Conservation (phyloP, 2,888 invertebrate genomes). For the Podabrus alpinus region DNA sequence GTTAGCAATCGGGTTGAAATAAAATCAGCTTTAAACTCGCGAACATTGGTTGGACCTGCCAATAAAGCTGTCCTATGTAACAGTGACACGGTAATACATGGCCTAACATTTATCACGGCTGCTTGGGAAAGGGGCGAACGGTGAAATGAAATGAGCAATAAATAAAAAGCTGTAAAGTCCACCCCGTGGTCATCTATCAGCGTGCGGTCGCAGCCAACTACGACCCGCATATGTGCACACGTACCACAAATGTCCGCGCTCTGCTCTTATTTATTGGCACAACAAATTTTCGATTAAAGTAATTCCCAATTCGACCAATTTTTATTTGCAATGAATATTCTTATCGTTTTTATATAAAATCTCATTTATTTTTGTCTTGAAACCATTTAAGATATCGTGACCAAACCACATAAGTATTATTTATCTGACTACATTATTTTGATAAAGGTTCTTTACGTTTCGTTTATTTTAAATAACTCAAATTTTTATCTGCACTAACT, state of each 20-base stretch:
- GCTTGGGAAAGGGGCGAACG: constrained; percentile 31
- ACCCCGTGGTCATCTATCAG: constrained; percentile 45
- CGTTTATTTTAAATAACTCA: neutral
- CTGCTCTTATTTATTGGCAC: constrained; percentile 30
- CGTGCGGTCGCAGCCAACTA: constrained; percentile 35
- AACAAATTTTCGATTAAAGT: constrained; percentile 30
- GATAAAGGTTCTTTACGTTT: neutral
- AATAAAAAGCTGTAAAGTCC: constrained; percentile 51
- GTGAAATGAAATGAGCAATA: constrained; percentile 53
- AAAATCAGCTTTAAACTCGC: constrained; percentile 48
- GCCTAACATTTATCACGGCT: constrained; percentile 51
- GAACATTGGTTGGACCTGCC: constrained; percentile 43
- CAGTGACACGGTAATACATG: constrained; percentile 52
- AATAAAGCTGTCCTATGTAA: constrained; percentile 52
- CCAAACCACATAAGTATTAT: neutral
- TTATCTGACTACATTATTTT: neutral
- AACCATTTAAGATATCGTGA: neutral
- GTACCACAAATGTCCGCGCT: constrained; percentile 30
- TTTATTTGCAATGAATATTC: constrained; percentile 15
- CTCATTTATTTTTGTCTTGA: neutral
- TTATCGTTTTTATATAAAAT: neutral
- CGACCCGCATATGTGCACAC: constrained; percentile 32
- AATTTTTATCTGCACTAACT: neutral
- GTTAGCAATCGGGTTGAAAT: constrained; percentile 43
- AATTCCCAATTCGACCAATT: constrained; percentile 20